These are phyloP conservation scores for Tetragnatha montana DNA, from an alignment of 2,888 invertebrate genomes.

Conservation along the genomic window DNA sequence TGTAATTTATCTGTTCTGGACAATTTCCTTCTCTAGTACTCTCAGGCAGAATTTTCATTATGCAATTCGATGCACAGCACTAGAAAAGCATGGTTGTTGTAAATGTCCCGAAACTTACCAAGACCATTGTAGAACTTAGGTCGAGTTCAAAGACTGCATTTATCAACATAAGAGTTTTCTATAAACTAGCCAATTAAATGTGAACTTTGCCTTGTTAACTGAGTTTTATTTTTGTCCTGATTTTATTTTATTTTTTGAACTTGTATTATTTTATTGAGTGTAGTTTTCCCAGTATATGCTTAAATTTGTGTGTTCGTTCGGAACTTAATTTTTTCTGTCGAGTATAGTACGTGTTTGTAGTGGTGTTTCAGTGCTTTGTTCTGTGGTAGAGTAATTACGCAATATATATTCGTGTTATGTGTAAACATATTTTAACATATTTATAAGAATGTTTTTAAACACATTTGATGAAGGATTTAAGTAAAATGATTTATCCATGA, in stretches of 20 bases:
- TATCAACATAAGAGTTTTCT: conserved; percentile 24
- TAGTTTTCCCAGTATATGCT: too few species aligned
- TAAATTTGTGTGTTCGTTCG: too few species aligned
- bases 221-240: too few species aligned
- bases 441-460: background rate
- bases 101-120: conserved; percentile 1
- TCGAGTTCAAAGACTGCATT: conserved; percentile 19
- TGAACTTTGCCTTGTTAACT: too few species aligned
- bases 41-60: background rate
- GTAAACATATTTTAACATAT: background rate
- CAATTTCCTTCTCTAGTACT: conserved; percentile 27
- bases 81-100: background rate
- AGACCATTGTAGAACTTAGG: conserved; percentile 27
- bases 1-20: conserved; percentile 18
- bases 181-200: background rate
- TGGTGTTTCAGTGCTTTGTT: background rate
- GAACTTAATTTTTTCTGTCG: background rate
- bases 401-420: background rate
- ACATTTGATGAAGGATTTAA: background rate
- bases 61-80: conserved; percentile 2
- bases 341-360: background rate
- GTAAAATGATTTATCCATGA: background rate
- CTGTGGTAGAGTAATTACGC: background rate
- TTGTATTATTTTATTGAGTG: too few species aligned
- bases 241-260: too few species aligned